Evolutionary conservation across 2,888 invertebrate species (phyloP).

Genomic region (Drosophila putrida): DNA sequence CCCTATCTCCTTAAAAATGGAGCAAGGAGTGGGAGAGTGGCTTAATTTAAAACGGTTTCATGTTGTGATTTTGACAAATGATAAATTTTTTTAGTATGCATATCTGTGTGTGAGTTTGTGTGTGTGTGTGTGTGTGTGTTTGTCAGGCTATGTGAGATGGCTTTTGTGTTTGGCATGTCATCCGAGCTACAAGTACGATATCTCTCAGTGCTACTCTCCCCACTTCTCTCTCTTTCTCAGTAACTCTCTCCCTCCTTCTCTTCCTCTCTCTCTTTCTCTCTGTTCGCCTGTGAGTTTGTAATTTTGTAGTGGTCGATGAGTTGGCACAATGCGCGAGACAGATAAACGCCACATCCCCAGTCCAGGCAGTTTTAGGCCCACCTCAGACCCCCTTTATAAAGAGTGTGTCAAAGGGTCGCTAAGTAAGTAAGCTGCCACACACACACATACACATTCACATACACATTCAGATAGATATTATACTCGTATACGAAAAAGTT

Average conservation of each 20-base stretch:
- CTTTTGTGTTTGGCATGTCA: conserved; percentile 75
- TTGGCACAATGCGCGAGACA: conserved; percentile 68
- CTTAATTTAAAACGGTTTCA: conserved; percentile 80
- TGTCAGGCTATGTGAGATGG: conserved; percentile 55
- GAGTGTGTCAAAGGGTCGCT: conserved; percentile 77
- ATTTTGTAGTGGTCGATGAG: conserved; percentile 67
- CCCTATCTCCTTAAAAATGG: neutral
- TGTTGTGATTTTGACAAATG: conserved; percentile 80
- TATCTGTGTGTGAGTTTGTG: conserved; percentile 28
- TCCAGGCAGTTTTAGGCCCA: conserved; percentile 1
- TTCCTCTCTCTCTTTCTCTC: neutral
- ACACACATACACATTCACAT: conserved; percentile 31
- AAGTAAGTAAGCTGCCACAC: conserved; percentile 66
- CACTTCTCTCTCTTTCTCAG: neutral
- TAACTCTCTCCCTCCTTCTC: conserved; percentile 7
- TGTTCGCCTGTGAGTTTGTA: conserved; percentile 29
- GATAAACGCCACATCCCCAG: conserved; percentile 53
- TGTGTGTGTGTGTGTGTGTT: conserved; percentile 42
- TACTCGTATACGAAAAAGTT: conserved; percentile 53
- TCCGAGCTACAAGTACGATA: conserved; percentile 55
- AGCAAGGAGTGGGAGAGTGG: conserved; percentile 54
- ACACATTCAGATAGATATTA: conserved; percentile 1
- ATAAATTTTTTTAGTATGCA: conserved; percentile 59
- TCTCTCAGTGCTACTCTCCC: conserved; percentile 19
- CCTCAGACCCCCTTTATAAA: conserved; percentile 8